A percentile compares a stretch with the other conserved stretches of the same genome.
These are phyloP conservation scores for Tiliacea citrago DNA, from an alignment of 2,888 invertebrate species.

Conservation along the genomic window DNA sequence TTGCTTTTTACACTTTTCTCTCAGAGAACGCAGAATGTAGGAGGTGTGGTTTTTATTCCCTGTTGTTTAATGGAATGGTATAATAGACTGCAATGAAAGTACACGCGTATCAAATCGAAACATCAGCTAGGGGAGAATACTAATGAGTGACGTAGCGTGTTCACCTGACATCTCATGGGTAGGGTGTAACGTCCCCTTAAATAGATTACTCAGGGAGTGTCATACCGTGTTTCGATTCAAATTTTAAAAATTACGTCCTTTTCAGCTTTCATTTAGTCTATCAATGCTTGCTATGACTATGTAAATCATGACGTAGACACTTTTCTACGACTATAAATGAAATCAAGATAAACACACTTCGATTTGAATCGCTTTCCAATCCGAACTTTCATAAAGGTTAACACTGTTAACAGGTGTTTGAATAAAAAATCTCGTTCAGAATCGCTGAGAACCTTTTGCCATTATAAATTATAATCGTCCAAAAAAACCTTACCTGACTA, in stretches of 20 bases:
- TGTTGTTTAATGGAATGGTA: conserved; percentile 68
- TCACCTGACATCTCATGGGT: conserved; percentile 75
- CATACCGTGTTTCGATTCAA: conserved; percentile 52
- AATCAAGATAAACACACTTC: conserved; percentile 59
- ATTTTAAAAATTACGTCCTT: conserved; percentile 14
- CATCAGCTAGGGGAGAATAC: conserved; percentile 77
- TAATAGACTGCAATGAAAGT: conserved; percentile 72
- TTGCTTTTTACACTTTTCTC: conserved; percentile 30
- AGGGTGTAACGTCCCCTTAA: conserved; percentile 65
- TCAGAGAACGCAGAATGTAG: conserved; percentile 31
- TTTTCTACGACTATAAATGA: conserved; percentile 47
- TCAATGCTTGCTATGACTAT: conserved; percentile 23
- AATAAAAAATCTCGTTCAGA: conserved; percentile 39
- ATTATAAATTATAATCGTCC: conserved; percentile 44
- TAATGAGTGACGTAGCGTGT: conserved; percentile 77
- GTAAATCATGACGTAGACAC: conserved; percentile 55
- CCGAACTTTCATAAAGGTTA: conserved; percentile 59
- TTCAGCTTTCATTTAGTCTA: conserved; percentile 30
- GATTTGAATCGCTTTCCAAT: conserved; percentile 71
- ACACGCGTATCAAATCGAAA: conserved; percentile 74
- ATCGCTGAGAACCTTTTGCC: conserved; percentile 49
- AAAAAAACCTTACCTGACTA: conserved; percentile 83
- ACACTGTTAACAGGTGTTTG: conserved; percentile 71
- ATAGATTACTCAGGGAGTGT: conserved; percentile 63
- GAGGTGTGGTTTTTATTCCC: conserved; percentile 74